Evolutionary conservation across 2,113 vertebrate species (phyloP).

Genomic region (Xyrauchen texanus): DNA sequence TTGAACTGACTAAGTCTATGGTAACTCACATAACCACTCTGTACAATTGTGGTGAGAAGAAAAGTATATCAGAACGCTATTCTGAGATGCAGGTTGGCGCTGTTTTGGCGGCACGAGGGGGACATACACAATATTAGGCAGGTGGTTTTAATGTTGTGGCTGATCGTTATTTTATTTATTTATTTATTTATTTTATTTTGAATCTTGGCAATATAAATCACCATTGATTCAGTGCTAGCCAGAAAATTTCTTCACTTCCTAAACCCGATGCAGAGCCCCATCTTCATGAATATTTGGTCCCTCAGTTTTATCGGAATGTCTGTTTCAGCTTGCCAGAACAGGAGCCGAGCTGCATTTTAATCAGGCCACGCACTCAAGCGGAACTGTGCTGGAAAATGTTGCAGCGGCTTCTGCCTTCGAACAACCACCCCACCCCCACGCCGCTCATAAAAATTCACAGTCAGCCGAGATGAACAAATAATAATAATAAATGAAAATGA

Average conservation of each 20-base stretch:
- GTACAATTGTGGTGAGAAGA: too few relatives aligned
- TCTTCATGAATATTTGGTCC: slow-evolving; percentile 65
- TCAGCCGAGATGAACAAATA: slow-evolving; percentile 70
- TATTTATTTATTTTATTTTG: too few relatives aligned
- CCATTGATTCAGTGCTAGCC: too few relatives aligned
- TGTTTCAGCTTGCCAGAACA: slow-evolving; percentile 66
- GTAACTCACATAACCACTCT: too few relatives aligned
- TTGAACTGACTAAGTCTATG: too few relatives aligned
- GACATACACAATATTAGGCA: too few relatives aligned
- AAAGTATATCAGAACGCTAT: too few relatives aligned
- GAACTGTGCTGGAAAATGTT: slow-evolving; percentile 71
- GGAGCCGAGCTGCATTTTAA: slow-evolving; percentile 72
- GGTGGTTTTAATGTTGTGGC: too few relatives aligned
- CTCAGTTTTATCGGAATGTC: slow-evolving; percentile 68
- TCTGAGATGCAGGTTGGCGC: too few relatives aligned
- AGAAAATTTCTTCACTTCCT: not conserved
- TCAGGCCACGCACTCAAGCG: slow-evolving; percentile 71
- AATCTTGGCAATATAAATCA: too few relatives aligned
- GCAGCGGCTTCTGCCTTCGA: slow-evolving; percentile 58
- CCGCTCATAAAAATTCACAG: slow-evolving; percentile 68
- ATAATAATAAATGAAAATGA: slow-evolving; percentile 66
- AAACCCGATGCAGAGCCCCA: slow-evolving; percentile 37
- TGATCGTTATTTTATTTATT: too few relatives aligned
- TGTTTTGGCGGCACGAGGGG: too few relatives aligned
- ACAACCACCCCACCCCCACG: not conserved